Base-by-base conservation (phyloP, 2,888 invertebrate genomes). In the Suillia variegata region DNA sequence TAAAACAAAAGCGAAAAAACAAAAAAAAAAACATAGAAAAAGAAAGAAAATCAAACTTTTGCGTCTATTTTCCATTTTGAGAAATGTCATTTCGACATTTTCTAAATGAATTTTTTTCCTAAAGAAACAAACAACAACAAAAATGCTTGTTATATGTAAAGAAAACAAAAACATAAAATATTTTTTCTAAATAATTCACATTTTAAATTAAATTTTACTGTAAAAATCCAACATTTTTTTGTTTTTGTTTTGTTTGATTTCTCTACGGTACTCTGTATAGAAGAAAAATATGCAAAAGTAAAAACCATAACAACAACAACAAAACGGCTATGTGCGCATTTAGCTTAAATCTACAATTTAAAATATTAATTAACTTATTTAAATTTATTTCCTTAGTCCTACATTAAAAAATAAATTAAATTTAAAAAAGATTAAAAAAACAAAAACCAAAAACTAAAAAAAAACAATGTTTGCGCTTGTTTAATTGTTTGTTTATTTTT, bases 321-420 rank as follows among this genome's bases (percentile, higher is more conserved):
- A 71, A 68, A 67, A 75, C 71, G 73, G 69, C 73, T 65, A 71
- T 71, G 68, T 57, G 59, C 38, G 24, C 53, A 53, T 45, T 58
- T 58, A 62, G 61, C 61, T 58, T 58, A 62, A 58, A 62, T 62
- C 55, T 62, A 62, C 58, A 62, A 55, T 42, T 52, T 47, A 34
- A 20, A 24, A 49, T 52, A 33, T 21, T 49, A 45, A 51, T 21
- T 18, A 21, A 50, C 5, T 26, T 38, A 8, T 13, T 38, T 38
- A n/a, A 38, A 13, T 38, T 38, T 38, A n/a, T 13, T 38, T 38
- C 6, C 38, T 38, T 38, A 38, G 4, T 5, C 2, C 34, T 50
- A 20, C 13, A 26, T 51, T 42, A 31, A 51, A n/a, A n/a, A 26
- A 31, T 17, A 26, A 21, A 55, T 31, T 20, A n/a, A 26, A 31